These are phyloP conservation scores for Proisotoma minuta DNA, from an alignment of 2,888 invertebrate species.

Conservation along the genomic window DNA sequence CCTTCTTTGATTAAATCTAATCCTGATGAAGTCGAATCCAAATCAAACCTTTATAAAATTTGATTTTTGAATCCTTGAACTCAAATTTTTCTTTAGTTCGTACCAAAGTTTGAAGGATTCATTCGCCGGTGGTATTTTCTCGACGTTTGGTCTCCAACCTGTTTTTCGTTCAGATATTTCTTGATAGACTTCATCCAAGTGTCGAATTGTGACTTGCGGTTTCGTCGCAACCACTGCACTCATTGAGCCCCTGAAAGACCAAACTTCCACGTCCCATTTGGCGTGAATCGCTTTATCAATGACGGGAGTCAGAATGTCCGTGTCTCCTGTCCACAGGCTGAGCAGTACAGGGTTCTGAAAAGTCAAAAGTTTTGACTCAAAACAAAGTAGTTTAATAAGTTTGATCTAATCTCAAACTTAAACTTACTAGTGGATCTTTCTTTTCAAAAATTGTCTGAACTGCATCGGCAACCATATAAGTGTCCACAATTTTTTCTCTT, in stretches of 20 bases:
- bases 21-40: no score
- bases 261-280: background rate
- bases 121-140: background rate
- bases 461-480: constrained; percentile 1
- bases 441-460: background rate
- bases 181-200: background rate
- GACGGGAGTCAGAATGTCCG: background rate
- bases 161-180: background rate
- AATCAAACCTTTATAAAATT: background rate
- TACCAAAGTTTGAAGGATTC: background rate
- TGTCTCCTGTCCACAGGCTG: constrained; percentile 1
- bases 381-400: no score
- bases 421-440: background rate
- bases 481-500: background rate
- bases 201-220: background rate
- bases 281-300: background rate
- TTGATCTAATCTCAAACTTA: background rate
- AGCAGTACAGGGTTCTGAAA: background rate
- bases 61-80: background rate
- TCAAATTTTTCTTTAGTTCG: background rate
- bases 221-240: background rate
- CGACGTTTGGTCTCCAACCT: background rate
- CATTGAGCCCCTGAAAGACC: background rate
- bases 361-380: no score
- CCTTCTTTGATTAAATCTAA: no score